Evolutionary conservation across 2,113 vertebrate genomes (phyloP).

Genomic region (Megaceryle maxima): DNA sequence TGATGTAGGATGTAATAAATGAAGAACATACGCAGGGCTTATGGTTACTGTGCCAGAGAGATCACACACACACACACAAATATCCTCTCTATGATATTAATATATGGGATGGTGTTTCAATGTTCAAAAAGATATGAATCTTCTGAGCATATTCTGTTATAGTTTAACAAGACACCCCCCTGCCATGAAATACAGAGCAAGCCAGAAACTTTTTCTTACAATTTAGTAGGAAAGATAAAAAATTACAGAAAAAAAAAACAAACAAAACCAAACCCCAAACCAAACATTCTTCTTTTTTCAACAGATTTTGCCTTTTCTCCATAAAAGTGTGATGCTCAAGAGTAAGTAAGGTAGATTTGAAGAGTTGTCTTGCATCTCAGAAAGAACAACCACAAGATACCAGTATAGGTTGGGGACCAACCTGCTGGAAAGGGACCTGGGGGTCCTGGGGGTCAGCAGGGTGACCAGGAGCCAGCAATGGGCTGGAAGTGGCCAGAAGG

Average conservation of each 20-base stretch:
- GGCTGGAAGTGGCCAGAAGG: too few relatives aligned
- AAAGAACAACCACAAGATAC: too few relatives aligned
- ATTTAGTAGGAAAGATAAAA: neutral
- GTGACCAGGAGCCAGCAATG: too few relatives aligned
- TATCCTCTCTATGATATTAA: neutral
- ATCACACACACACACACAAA: neutral
- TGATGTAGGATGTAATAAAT: neutral
- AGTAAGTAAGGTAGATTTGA: neutral
- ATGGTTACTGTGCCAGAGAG: neutral
- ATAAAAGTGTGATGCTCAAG: neutral
- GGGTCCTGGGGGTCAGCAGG: too few relatives aligned
- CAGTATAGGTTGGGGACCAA: too few relatives aligned
- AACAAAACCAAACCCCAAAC: too few relatives aligned
- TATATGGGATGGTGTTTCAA: neutral
- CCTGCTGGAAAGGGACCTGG: too few relatives aligned
- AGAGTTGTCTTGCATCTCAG: too few relatives aligned
- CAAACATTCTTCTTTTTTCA: neutral
- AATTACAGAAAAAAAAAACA: too few relatives aligned
- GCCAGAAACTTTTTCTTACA: neutral
- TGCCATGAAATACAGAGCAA: neutral
- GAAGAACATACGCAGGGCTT: neutral
- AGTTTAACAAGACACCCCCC: neutral
- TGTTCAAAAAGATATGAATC: neutral
- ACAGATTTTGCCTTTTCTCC: neutral
- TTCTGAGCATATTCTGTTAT: neutral